phyloP scores from a whole-genome alignment of 2,888 invertebrate genomes.

The Drosophila nr. fundita region DNA sequence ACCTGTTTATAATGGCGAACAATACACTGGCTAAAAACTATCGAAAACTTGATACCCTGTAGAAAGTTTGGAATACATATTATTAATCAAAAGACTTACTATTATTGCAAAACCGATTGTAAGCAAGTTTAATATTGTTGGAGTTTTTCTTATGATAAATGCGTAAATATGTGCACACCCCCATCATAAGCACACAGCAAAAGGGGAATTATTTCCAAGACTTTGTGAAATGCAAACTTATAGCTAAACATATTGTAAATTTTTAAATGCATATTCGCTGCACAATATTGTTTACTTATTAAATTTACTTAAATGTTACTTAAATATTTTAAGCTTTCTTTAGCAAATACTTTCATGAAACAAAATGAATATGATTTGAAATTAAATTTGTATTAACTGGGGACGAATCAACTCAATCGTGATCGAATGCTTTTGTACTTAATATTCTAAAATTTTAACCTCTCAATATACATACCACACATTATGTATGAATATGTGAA shows the following conservation, averaged over 20 bases:
- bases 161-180: not conserved
- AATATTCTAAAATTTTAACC: not conserved
- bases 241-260: not conserved
- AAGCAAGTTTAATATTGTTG: not conserved
- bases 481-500: not conserved
- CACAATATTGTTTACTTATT: not conserved
- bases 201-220: not conserved
- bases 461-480: not conserved
- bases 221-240: not conserved
- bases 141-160: not conserved
- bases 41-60: slow-evolving; percentile 1
- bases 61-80: not conserved
- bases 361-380: too few species aligned
- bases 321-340: too few species aligned
- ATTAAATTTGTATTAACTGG: slow-evolving; percentile 1
- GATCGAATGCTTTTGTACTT: not conserved
- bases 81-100: not conserved
- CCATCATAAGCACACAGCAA: not conserved
- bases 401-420: not conserved
- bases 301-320: too few species aligned
- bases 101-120: not conserved
- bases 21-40: not conserved
- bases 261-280: not conserved
- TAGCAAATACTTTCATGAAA: too few species aligned
- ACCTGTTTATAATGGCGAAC: not conserved